Conservation (phyloP, 2,797 vertebrate species). For the Heteromormyrus szaboi region DNA sequence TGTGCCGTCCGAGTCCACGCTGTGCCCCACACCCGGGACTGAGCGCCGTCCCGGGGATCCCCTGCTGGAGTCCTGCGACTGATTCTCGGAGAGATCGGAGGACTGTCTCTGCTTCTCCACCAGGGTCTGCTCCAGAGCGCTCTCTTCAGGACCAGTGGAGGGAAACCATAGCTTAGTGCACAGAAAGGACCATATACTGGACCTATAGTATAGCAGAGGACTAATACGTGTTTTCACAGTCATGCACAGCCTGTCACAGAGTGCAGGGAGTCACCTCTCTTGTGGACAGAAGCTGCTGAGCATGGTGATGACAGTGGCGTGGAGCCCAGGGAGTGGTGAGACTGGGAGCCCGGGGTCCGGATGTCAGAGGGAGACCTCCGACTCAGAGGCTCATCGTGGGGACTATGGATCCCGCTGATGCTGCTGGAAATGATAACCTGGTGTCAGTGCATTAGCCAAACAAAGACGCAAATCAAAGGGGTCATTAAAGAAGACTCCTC, state of each 20-base stretch:
- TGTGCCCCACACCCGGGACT: constrained; percentile 50
- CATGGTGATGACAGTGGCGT: constrained; percentile 68
- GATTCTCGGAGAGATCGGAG: constrained; percentile 56
- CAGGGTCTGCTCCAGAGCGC: constrained; percentile 53
- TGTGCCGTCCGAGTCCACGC: constrained; percentile 59
- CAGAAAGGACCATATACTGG: neutral
- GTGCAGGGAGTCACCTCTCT: constrained; percentile 51
- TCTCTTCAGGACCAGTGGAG: constrained; percentile 53
- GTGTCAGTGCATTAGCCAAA: neutral
- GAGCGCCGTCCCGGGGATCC: constrained; percentile 54
- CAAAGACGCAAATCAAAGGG: neutral
- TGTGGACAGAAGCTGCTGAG: constrained; percentile 69
- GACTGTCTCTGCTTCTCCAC: constrained; percentile 66
- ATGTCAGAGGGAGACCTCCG: constrained; percentile 59
- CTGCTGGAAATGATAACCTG: neutral
- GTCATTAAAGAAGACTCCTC: neutral
- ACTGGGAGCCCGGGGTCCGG: constrained; percentile 47
- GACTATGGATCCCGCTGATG: neutral
- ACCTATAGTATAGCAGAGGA: neutral
- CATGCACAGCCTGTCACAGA: neutral
- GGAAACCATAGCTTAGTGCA: neutral
- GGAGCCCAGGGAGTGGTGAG: constrained; percentile 63
- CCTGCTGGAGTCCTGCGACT: constrained; percentile 62
- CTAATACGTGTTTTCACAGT: neutral
- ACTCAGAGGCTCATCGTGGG: constrained; percentile 66